Percentiles rank a stretch among this genome's conserved stretches.
Conservation (phyloP, 2,797 vertebrate genomes). For the Epinephelus awoara region DNA sequence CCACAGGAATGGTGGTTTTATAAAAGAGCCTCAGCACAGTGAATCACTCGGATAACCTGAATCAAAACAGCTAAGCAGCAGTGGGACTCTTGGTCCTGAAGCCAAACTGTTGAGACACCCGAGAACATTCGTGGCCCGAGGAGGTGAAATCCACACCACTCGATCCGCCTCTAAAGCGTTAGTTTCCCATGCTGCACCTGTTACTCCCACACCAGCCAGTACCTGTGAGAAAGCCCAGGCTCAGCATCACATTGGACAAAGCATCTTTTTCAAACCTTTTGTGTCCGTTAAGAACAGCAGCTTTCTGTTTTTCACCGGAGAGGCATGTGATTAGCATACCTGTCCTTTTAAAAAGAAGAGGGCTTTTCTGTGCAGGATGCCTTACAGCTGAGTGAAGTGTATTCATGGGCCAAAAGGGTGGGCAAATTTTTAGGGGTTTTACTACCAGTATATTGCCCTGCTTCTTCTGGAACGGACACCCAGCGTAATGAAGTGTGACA, state of each 20-base stretch:
- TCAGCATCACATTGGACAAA: conserved; percentile 64
- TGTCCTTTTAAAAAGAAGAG: conserved; percentile 17
- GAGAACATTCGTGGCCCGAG: conserved; percentile 65
- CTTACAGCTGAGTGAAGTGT: conserved; percentile 26
- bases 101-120: conserved; percentile 61
- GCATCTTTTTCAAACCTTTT: conserved; percentile 72
- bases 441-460: conserved; percentile 19
- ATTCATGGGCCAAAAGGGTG: conserved; percentile 28
- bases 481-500: conserved; percentile 61
- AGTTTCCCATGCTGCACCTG: conserved; percentile 79
- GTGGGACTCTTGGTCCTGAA: conserved; percentile 33
- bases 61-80: conserved; percentile 45
- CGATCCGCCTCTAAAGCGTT: conserved; percentile 34
- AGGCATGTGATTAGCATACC: conserved; percentile 59
- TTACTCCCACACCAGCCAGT: conserved; percentile 58
- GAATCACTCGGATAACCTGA: conserved; percentile 29
- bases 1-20: no score
- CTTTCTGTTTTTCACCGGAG: conserved; percentile 73
- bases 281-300: conserved; percentile 56
- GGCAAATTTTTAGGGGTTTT: conserved; percentile 42
- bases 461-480: conserved; percentile 32
- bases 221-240: conserved; percentile 70
- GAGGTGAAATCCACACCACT: conserved; percentile 76
- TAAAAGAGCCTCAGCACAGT: conserved; percentile 8
- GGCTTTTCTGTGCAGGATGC: conserved; percentile 14